Evolutionary conservation across 1,140 invertebrate genomes (phyloP).

Genomic region (Drosophila mayri): DNA sequence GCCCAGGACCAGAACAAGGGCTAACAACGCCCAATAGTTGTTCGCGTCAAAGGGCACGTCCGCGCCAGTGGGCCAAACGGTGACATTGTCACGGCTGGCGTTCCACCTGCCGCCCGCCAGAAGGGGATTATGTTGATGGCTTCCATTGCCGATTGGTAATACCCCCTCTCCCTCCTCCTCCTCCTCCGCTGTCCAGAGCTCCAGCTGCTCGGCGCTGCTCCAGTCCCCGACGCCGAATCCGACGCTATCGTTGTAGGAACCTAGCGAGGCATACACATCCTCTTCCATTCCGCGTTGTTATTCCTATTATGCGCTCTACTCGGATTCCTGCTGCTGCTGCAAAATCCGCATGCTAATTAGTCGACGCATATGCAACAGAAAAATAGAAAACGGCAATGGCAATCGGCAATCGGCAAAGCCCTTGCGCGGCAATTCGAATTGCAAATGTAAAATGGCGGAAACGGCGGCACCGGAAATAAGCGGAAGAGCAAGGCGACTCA

Average conservation of each 20-base stretch:
- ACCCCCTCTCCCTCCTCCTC: neutral
- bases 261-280: slow-evolving; percentile 73
- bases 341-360: slow-evolving; percentile 71
- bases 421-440: slow-evolving; percentile 46
- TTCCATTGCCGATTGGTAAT: slow-evolving; percentile 25
- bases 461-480: slow-evolving; percentile 54
- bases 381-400: slow-evolving; percentile 12
- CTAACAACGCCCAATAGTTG: slow-evolving; percentile 91
- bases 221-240: slow-evolving; percentile 33
- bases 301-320: slow-evolving; percentile 47
- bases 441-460: slow-evolving; percentile 55
- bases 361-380: slow-evolving; percentile 57
- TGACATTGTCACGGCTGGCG: slow-evolving; percentile 41
- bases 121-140: slow-evolving; percentile 29
- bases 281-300: slow-evolving; percentile 70
- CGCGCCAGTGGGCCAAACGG: slow-evolving; percentile 1
- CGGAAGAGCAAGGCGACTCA: slow-evolving; percentile 14
- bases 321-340: slow-evolving; percentile 26
- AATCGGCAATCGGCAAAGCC: slow-evolving; percentile 15
- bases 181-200: slow-evolving; percentile 41
- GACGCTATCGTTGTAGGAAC: slow-evolving; percentile 63
- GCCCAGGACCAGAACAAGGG: slow-evolving; percentile 92
- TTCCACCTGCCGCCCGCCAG: slow-evolving; percentile 42
- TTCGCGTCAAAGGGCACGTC: slow-evolving; percentile 84
- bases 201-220: slow-evolving; percentile 57